These are phyloP conservation scores for Cathartes aura DNA, from an alignment of 2,113 vertebrate genomes.

Conservation along the genomic window DNA sequence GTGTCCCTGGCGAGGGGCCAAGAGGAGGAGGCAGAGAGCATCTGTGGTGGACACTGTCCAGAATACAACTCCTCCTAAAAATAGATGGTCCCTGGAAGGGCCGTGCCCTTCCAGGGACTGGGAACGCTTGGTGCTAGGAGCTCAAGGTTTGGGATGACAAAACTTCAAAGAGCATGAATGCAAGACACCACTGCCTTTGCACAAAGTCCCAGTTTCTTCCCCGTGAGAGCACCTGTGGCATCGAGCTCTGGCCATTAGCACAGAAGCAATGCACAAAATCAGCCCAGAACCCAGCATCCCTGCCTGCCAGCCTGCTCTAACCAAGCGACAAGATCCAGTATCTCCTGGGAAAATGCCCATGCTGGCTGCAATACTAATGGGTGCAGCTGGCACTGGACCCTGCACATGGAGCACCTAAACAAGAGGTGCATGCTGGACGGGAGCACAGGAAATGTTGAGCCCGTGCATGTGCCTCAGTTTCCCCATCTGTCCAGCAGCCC, in stretches of 20 bases:
- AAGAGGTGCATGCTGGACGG: fast-evolving
- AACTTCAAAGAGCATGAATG: background rate
- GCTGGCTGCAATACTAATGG: background rate
- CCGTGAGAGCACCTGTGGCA: background rate
- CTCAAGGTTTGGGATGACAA: background rate
- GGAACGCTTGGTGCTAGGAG: background rate
- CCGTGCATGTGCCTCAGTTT: background rate
- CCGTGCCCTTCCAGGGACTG: background rate
- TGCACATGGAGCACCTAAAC: background rate
- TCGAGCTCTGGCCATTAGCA: background rate
- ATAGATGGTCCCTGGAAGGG: slow-evolving; percentile 52
- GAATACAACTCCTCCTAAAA: slow-evolving; percentile 59
- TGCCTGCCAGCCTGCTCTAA: background rate
- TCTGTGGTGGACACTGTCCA: slow-evolving; percentile 56
- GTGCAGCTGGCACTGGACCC: background rate
- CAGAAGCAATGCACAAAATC: background rate
- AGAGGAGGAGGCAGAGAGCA: slow-evolving; percentile 47
- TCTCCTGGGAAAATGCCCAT: background rate
- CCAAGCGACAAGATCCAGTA: background rate
- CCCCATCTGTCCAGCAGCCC: background rate
- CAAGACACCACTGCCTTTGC: background rate
- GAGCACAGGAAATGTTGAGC: background rate
- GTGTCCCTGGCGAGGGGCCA: slow-evolving; percentile 15
- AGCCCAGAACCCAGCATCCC: background rate
- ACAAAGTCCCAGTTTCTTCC: background rate